phyloP scores from a whole-genome alignment of 2,797 vertebrate genomes.

The Pampus argenteus region DNA sequence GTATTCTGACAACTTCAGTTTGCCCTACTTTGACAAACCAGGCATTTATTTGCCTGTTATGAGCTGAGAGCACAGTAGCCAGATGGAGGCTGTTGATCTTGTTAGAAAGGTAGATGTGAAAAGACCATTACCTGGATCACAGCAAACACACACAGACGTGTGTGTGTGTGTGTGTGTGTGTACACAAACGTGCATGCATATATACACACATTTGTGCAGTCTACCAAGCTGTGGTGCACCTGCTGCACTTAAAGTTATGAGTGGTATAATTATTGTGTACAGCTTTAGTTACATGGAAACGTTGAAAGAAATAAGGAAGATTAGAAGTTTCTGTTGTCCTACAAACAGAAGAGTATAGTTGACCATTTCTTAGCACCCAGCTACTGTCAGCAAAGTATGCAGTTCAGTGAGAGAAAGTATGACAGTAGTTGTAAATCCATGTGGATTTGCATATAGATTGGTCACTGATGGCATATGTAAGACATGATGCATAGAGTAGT shows the following conservation, averaged over 20 bases:
- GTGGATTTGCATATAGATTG: slow-evolving; percentile 55
- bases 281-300: slow-evolving; percentile 25
- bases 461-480: slow-evolving; percentile 38
- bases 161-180: slow-evolving; percentile 22
- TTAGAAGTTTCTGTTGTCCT: background rate
- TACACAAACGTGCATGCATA: slow-evolving; percentile 7
- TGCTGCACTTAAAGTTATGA: slow-evolving; percentile 62
- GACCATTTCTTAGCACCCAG: background rate
- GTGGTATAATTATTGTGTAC: slow-evolving; percentile 22
- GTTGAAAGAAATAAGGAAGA: slow-evolving; percentile 1
- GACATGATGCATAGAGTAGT: slow-evolving; percentile 41
- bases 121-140: slow-evolving; percentile 79
- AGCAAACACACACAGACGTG: slow-evolving; percentile 69
- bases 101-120: slow-evolving; percentile 78
- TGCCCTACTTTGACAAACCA: slow-evolving; percentile 61
- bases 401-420: background rate
- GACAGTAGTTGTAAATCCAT: background rate
- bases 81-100: slow-evolving; percentile 86
- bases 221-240: slow-evolving; percentile 45
- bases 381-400: background rate
- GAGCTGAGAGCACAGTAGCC: slow-evolving; percentile 72
- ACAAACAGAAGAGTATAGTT: background rate
- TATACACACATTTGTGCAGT: slow-evolving; percentile 35
- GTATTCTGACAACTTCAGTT: slow-evolving; percentile 46
- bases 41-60: slow-evolving; percentile 78